Conservation (phyloP, 2,888 invertebrate genomes). For the Ischnura elegans region DNA sequence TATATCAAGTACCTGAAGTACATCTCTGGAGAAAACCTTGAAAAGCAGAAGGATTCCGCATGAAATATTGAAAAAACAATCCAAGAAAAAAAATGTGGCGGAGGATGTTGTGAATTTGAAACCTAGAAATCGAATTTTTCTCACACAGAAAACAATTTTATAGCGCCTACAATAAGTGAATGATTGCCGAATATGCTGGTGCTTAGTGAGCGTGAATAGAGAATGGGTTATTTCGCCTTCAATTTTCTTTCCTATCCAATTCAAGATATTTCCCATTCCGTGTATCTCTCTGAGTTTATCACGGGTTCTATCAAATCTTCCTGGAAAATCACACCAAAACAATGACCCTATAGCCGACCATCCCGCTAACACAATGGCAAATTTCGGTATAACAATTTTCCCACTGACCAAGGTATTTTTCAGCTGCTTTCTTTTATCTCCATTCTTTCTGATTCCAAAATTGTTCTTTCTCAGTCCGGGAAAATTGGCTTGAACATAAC, state of each 20-base stretch:
- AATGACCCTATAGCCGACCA: background rate
- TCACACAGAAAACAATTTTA: too few species aligned
- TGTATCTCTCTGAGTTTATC: too few species aligned
- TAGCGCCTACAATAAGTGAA: background rate
- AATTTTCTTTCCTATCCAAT: background rate
- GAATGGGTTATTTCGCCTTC: background rate
- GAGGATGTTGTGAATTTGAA: too few species aligned
- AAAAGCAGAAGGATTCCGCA: too few species aligned
- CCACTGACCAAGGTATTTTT: background rate
- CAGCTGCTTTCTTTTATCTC: background rate
- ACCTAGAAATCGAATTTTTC: too few species aligned
- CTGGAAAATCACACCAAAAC: background rate
- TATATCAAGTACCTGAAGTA: too few species aligned
- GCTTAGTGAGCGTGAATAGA: background rate
- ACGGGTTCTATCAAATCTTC: background rate
- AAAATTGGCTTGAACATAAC: background rate
- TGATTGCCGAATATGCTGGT: background rate
- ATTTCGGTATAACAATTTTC: background rate
- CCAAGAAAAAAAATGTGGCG: too few species aligned
- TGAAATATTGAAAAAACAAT: too few species aligned
- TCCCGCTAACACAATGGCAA: background rate
- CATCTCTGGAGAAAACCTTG: too few species aligned
- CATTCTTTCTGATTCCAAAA: background rate
- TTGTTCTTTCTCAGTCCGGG: background rate
- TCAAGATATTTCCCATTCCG: too few species aligned